Conservation (phyloP, 2,888 invertebrate species). For the Drosophila lutescens region DNA sequence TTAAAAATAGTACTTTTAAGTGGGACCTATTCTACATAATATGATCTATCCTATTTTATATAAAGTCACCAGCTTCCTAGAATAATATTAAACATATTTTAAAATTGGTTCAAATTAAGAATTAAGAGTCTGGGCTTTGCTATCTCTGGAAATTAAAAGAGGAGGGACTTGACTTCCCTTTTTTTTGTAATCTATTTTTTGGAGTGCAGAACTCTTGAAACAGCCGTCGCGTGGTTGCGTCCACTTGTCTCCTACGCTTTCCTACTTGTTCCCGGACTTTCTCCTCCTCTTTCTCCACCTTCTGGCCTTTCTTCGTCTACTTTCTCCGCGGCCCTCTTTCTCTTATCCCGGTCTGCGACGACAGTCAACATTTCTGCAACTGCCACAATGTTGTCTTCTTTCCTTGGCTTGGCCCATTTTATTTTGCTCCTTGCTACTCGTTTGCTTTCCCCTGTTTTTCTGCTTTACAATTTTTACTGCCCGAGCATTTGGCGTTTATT, state of each 20-base stretch:
- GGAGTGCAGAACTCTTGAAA: conserved; percentile 41
- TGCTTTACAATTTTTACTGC: conserved; percentile 74
- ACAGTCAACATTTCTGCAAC: conserved; percentile 78
- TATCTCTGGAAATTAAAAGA: no score
- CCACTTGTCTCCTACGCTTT: conserved; percentile 47
- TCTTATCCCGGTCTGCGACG: conserved; percentile 37
- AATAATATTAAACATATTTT: no score
- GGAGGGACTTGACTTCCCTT: no score
- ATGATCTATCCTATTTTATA: no score
- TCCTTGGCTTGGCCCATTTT: conserved; percentile 62
- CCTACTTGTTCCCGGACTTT: conserved; percentile 8
- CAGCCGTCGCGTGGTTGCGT: conserved; percentile 45
- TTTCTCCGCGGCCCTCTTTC: background rate
- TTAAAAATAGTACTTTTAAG: no score
- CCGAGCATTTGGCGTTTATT: conserved; percentile 62
- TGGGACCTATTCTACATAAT: no score
- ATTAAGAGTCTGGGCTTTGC: no score
- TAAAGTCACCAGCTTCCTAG: no score
- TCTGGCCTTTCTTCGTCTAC: conserved; percentile 10
- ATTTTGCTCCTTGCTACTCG: conserved; percentile 43
- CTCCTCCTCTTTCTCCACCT: conserved; percentile 11
- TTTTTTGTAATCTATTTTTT: no score
- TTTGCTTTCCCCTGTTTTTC: conserved; percentile 46
- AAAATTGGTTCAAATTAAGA: no score
- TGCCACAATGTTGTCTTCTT: conserved; percentile 77